phyloP scores from a whole-genome alignment of 2,888 invertebrate genomes.

The Caenorhabditis angaria region DNA sequence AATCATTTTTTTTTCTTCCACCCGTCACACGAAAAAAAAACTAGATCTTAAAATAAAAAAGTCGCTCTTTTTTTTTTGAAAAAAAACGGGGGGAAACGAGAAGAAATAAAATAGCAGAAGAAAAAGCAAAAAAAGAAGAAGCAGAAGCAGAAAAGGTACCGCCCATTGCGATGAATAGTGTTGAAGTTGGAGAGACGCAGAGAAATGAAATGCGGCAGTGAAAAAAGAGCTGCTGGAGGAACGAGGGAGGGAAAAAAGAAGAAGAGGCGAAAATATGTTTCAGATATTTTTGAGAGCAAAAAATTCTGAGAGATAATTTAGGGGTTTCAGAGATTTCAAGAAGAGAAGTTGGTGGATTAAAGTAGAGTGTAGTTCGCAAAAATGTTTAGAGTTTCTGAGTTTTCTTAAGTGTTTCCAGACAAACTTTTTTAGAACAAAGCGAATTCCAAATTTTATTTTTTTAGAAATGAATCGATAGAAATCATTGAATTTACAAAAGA shows the following conservation, averaged over 20 bases:
- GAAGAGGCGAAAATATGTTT: constrained; percentile 23
- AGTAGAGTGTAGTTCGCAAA: too few relatives aligned
- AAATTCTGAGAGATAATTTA: too few relatives aligned
- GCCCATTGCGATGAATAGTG: background rate
- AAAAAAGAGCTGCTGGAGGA: constrained; percentile 5
- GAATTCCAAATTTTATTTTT: too few relatives aligned
- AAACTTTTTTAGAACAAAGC: too few relatives aligned
- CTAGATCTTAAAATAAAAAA: constrained; percentile 7
- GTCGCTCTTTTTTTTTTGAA: constrained; percentile 14
- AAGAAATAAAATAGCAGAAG: constrained; percentile 9
- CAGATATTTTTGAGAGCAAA: constrained; percentile 15
- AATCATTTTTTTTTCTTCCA: constrained; percentile 18
- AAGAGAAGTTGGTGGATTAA: too few relatives aligned
- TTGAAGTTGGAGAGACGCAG: background rate
- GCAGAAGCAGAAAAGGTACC: constrained; percentile 9
- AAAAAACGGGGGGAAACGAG: constrained; percentile 8
- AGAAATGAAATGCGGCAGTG: constrained; percentile 7
- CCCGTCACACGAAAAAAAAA: constrained; percentile 10
- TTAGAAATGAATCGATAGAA: too few relatives aligned
- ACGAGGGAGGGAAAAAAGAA: constrained; percentile 10
- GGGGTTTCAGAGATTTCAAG: constrained; percentile 4
- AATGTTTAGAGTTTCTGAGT: too few relatives aligned
- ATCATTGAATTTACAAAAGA: too few relatives aligned
- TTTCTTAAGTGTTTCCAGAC: too few relatives aligned
- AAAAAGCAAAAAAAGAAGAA: constrained; percentile 13